A percentile compares a stretch with the other conserved stretches of the same genome.
Evolutionary conservation across 1,140 invertebrate species (phyloP).

Genomic region (Grapholita molesta): DNA sequence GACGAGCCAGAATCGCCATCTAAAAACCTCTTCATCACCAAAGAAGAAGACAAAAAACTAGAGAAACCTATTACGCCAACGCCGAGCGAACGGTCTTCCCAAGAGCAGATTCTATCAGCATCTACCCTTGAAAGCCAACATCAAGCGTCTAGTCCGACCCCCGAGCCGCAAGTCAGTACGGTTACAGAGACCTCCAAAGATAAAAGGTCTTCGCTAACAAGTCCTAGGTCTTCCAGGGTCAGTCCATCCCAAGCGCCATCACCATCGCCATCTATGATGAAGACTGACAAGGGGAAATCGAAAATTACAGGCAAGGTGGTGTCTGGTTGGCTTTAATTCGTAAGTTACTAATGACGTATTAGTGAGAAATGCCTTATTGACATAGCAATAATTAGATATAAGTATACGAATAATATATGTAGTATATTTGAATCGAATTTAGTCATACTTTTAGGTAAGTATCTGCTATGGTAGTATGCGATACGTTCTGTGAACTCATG

Average conservation of each 20-base stretch:
- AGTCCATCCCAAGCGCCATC: slow-evolving; percentile 38
- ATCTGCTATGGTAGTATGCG: not conserved
- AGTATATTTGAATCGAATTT: not conserved
- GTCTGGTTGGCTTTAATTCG: slow-evolving; percentile 81
- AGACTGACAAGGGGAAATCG: slow-evolving; percentile 80
- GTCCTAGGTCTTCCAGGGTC: slow-evolving; percentile 29
- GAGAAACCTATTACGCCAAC: slow-evolving; percentile 61
- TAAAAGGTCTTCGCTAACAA: slow-evolving; percentile 18
- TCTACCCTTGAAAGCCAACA: slow-evolving; percentile 47
- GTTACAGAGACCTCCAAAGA: slow-evolving; percentile 21
- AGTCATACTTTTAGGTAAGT: not conserved
- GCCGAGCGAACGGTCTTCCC: slow-evolving; percentile 34
- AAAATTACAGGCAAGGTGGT: slow-evolving; percentile 83
- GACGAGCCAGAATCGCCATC: slow-evolving; percentile 51
- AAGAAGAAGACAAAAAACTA: slow-evolving; percentile 56
- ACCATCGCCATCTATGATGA: slow-evolving; percentile 46
- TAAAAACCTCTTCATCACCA: slow-evolving; percentile 56
- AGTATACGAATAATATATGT: not conserved
- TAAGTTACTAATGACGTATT: not conserved
- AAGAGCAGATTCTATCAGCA: slow-evolving; percentile 58
- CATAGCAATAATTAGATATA: slow-evolving; percentile 9
- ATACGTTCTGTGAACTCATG: too few relatives aligned
- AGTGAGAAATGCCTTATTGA: slow-evolving; percentile 18
- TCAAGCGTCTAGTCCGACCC: slow-evolving; percentile 28
- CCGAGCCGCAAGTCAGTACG: slow-evolving; percentile 8